A percentile compares a stretch with the other conserved stretches of the same genome.
These are phyloP conservation scores for Drosophila navojoa DNA, from an alignment of 1,140 invertebrate species.

Conservation along the genomic window DNA sequence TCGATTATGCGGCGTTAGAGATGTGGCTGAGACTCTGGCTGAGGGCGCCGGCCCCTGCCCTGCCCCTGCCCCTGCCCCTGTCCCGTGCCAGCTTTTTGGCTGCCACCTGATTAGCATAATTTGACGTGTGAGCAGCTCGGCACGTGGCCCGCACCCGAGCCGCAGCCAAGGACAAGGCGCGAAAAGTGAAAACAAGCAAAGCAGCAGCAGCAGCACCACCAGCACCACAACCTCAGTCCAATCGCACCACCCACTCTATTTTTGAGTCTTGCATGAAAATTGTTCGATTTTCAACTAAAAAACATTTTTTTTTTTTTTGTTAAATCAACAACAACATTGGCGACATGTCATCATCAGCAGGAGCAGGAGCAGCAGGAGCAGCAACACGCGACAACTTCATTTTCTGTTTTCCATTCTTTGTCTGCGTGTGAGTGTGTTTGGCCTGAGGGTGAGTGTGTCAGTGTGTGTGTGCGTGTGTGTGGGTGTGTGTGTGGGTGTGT, in stretches of 20 bases:
- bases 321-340: conserved; percentile 43
- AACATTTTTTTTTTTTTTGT: conserved; percentile 29
- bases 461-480: conserved; percentile 5
- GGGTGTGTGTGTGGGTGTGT: conserved; percentile 8
- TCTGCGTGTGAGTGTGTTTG: conserved; percentile 1
- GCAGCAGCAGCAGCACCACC: background rate
- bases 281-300: conserved; percentile 59
- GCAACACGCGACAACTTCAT: conserved; percentile 69
- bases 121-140: conserved; percentile 56
- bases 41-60: background rate
- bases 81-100: conserved; percentile 15
- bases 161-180: conserved; percentile 44
- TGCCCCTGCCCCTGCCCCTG: background rate
- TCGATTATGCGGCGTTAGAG: conserved; percentile 57
- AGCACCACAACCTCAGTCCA: too few species aligned
- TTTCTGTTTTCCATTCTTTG: conserved; percentile 37
- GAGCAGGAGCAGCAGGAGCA: conserved; percentile 7
- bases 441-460: background rate
- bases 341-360: conserved; percentile 64
- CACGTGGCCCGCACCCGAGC: conserved; percentile 16
- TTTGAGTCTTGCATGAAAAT: conserved; percentile 54
- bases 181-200: conserved; percentile 32
- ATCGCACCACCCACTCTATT: background rate
- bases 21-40: conserved; percentile 21
- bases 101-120: conserved; percentile 71